These are phyloP conservation scores for Hydra vulgaris DNA, from an alignment of 30 jellyfish, hydroid and myxozoan genomes.

Conservation along the genomic window DNA sequence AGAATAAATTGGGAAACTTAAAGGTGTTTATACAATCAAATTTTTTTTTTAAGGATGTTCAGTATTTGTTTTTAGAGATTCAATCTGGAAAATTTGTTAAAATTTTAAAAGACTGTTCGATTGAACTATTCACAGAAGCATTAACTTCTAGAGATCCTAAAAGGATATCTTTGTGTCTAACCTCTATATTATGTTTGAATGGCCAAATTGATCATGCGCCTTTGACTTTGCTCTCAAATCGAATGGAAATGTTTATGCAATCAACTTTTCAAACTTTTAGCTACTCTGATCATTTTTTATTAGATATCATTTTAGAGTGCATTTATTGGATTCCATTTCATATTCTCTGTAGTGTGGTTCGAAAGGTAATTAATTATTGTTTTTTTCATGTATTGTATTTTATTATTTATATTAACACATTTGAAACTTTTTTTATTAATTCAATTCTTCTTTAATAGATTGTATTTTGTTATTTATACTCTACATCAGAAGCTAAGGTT, in stretches of 20 bases:
- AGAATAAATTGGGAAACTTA: slow-evolving; percentile 43
- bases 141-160: slow-evolving; percentile 19
- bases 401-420: no score
- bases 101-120: slow-evolving; percentile 33
- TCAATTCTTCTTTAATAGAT: no score
- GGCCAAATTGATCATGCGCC: slow-evolving; percentile 52
- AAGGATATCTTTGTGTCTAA: slow-evolving; percentile 41
- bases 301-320: slow-evolving; percentile 44
- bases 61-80: slow-evolving; percentile 32
- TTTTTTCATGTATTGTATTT: not conserved
- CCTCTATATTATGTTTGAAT: slow-evolving; percentile 34
- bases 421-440: no score
- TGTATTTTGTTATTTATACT: no score
- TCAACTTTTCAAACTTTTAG: slow-evolving; percentile 8
- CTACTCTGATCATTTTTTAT: not conserved
- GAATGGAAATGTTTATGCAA: not conserved
- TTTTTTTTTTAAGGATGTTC: slow-evolving; percentile 6
- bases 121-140: slow-evolving; percentile 26
- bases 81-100: slow-evolving; percentile 22
- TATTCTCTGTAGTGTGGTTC: slow-evolving; percentile 35
- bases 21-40: slow-evolving; percentile 27
- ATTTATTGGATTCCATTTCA: slow-evolving; percentile 39
- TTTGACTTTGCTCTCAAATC: slow-evolving; percentile 35
- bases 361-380: slow-evolving; percentile 25
- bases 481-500: no score